Evolutionary conservation across 2,888 invertebrate genomes (phyloP).

Genomic region (Hydropsyche betteni): DNA sequence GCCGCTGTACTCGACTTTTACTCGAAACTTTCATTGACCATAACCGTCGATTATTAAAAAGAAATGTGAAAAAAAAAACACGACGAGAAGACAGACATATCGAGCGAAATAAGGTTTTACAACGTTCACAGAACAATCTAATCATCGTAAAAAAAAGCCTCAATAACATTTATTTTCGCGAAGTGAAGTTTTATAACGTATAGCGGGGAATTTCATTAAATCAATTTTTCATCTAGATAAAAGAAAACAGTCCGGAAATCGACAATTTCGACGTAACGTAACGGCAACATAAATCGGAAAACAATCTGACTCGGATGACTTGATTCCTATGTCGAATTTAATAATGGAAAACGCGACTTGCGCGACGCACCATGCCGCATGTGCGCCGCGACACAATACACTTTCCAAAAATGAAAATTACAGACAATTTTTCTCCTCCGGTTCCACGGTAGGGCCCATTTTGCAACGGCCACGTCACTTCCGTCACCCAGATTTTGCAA

Average conservation of each 20-base stretch:
- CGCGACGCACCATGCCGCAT: neutral
- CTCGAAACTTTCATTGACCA: too few species aligned
- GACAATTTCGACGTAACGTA: slow-evolving; percentile 6
- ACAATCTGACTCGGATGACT: slow-evolving; percentile 18
- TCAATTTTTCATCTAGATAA: slow-evolving; percentile 3
- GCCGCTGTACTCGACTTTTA: too few species aligned
- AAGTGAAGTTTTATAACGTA: slow-evolving; percentile 4
- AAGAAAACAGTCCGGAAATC: slow-evolving; percentile 5
- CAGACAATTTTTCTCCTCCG: neutral
- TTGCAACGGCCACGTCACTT: neutral
- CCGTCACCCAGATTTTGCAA: slow-evolving; percentile 13
- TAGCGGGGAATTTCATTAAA: slow-evolving; percentile 5
- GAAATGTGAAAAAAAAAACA: too few species aligned
- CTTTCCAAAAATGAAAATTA: slow-evolving; percentile 13
- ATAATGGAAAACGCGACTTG: neutral
- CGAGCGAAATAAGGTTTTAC: slow-evolving; percentile 1
- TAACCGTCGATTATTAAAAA: too few species aligned
- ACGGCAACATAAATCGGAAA: slow-evolving; percentile 5
- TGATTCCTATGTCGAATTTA: slow-evolving; percentile 7
- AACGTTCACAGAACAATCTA: slow-evolving; percentile 16
- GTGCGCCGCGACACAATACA: neutral
- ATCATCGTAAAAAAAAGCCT: slow-evolving; percentile 10
- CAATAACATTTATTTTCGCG: neutral
- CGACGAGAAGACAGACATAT: too few species aligned
- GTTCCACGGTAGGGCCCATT: slow-evolving; percentile 8